These are phyloP conservation scores for Eueremaeus valkanovi DNA, from an alignment of 2,888 invertebrate species.

Conservation along the genomic window DNA sequence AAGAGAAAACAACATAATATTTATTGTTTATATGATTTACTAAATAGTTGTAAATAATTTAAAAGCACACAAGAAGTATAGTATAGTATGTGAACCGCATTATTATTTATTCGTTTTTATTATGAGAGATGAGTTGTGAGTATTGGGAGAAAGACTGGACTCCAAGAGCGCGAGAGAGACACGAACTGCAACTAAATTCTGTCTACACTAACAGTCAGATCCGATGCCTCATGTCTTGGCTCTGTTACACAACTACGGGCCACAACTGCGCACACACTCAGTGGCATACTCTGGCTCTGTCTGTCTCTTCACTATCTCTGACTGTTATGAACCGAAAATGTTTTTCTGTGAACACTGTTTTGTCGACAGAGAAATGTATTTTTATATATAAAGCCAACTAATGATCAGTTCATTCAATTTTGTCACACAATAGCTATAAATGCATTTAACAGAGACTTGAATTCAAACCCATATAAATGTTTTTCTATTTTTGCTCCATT, in stretches of 20 bases:
- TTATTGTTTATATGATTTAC: no score
- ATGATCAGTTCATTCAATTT: not conserved
- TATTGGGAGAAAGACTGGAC: no score
- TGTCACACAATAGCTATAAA: not conserved
- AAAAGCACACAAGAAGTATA: no score
- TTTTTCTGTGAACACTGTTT: not conserved
- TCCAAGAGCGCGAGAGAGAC: no score
- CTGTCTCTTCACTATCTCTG: not conserved
- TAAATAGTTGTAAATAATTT: no score
- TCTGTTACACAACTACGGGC: not conserved
- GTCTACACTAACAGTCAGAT: not conserved
- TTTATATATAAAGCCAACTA: conserved; percentile 10
- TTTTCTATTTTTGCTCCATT: not conserved
- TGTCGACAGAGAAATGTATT: not conserved
- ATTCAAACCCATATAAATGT: not conserved
- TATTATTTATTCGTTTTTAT: no score
- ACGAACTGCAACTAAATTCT: not conserved
- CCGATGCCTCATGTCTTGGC: not conserved
- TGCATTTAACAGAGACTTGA: not conserved
- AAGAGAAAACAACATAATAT: no score
- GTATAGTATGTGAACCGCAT: no score
- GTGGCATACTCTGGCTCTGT: not conserved
- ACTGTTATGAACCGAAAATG: not conserved
- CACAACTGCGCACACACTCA: not conserved
- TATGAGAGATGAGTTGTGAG: no score